Percentiles rank a stretch among this genome's conserved stretches.
These are phyloP conservation scores for Spodoptera frugiperda DNA, from an alignment of 1,140 invertebrate genomes.

Conservation along the genomic window DNA sequence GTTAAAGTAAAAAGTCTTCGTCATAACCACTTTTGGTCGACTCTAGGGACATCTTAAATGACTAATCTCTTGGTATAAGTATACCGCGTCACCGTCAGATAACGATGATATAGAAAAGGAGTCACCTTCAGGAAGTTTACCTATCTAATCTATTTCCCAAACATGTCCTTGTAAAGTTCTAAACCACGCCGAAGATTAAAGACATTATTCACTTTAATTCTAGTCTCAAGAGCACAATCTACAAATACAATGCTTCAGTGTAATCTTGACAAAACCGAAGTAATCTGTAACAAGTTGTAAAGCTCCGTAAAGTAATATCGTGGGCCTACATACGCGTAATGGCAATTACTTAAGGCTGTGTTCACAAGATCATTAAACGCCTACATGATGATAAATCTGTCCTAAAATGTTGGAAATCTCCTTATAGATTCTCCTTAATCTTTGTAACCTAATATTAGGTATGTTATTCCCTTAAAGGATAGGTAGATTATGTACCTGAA, in stretches of 20 bases:
- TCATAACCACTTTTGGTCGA: neutral
- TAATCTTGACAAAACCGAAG: conserved; percentile 20
- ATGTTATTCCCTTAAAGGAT: no score
- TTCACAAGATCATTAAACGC: no score
- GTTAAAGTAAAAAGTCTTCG: neutral
- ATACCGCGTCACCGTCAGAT: no score
- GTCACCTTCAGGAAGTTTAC: no score
- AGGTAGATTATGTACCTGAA: no score
- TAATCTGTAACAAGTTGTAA: conserved; percentile 10
- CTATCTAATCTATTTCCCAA: neutral
- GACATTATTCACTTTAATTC: neutral
- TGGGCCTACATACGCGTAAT: neutral
- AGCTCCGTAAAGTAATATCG: neutral
- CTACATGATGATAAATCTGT: no score
- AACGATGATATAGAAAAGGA: no score
- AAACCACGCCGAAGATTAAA: neutral
- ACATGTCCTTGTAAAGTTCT: neutral
- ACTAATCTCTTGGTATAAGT: no score
- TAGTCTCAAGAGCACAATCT: neutral
- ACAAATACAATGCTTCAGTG: neutral
- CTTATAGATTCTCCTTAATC: neutral
- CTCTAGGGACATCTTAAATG: no score
- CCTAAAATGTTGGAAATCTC: neutral
- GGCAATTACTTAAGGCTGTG: neutral
- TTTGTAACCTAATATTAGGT: no score